Percentiles rank a stretch among this genome's conserved stretches.
Evolutionary conservation across 2,888 invertebrate genomes (phyloP).

Genomic region (Megaustenia siamemsis): DNA sequence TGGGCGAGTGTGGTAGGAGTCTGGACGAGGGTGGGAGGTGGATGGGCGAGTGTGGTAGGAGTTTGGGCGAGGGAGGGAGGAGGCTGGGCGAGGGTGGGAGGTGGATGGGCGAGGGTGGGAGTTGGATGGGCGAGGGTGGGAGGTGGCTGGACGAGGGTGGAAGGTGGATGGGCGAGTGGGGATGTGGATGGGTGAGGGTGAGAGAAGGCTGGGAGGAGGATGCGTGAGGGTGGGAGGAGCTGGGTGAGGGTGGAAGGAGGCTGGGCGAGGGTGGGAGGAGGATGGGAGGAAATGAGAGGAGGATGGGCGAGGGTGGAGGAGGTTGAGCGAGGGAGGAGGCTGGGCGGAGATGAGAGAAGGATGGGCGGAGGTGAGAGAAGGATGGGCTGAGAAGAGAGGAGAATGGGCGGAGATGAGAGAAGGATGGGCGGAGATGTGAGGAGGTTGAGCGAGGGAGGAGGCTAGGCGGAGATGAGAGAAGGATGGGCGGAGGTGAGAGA

Average conservation of each 20-base stretch:
- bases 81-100: too few species aligned
- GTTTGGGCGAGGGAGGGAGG: too few species aligned
- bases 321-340: not conserved
- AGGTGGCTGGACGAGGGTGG: not conserved
- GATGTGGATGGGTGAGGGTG: not conserved
- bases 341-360: not conserved
- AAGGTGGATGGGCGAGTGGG: not conserved
- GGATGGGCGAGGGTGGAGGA: not conserved
- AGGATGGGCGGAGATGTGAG: not conserved
- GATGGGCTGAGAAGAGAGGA: not conserved
- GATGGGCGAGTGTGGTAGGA: too few species aligned
- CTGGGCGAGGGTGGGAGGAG: not conserved
- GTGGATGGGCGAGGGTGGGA: too few species aligned
- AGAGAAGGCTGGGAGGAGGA: not conserved
- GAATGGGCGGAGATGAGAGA: not conserved
- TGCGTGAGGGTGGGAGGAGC: not conserved
- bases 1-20: not conserved
- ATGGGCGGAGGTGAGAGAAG: not conserved
- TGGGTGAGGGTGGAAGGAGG: too few species aligned
- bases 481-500: not conserved
- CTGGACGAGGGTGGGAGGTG: not conserved
- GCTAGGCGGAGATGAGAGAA: not conserved
- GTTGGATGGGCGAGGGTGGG: too few species aligned
- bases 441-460: not conserved
- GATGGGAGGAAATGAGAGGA: not conserved